Evolutionary conservation across 2,797 vertebrate species (phyloP).

Genomic region (Monodelphis domestica): DNA sequence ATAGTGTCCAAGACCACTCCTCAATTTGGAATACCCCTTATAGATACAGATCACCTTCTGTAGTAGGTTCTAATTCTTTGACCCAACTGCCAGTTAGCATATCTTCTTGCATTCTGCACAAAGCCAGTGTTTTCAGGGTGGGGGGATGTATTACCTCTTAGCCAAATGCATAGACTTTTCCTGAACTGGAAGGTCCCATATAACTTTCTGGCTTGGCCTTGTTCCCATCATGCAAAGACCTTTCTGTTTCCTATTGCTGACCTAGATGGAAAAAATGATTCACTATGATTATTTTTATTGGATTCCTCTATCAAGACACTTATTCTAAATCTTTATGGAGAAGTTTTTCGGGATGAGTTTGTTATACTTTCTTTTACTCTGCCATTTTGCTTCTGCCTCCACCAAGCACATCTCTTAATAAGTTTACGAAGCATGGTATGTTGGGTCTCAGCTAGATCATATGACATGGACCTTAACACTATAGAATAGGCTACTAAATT

Average conservation of each 20-base stretch:
- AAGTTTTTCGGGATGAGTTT: background rate
- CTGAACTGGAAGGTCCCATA: background rate
- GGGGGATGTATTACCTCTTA: background rate
- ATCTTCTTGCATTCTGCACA: background rate
- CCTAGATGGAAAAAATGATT: background rate
- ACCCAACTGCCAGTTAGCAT: background rate
- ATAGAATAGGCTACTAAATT: background rate
- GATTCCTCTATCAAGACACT: background rate
- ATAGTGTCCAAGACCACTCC: no score
- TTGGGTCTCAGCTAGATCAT: background rate
- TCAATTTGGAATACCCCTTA: background rate
- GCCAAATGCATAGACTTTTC: background rate
- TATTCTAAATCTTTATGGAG: background rate
- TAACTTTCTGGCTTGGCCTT: background rate
- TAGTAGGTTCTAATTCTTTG: background rate
- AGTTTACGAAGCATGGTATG: background rate
- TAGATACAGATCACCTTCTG: fast-evolving
- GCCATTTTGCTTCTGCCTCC: background rate
- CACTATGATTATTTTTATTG: background rate
- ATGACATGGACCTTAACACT: background rate
- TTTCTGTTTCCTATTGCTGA: background rate
- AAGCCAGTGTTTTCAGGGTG: background rate
- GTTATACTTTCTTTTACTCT: background rate
- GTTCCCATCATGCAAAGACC: background rate
- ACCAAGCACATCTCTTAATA: background rate